phyloP scores from a whole-genome alignment of 2,797 vertebrate species.

The Paedocypris micromegethes region DNA sequence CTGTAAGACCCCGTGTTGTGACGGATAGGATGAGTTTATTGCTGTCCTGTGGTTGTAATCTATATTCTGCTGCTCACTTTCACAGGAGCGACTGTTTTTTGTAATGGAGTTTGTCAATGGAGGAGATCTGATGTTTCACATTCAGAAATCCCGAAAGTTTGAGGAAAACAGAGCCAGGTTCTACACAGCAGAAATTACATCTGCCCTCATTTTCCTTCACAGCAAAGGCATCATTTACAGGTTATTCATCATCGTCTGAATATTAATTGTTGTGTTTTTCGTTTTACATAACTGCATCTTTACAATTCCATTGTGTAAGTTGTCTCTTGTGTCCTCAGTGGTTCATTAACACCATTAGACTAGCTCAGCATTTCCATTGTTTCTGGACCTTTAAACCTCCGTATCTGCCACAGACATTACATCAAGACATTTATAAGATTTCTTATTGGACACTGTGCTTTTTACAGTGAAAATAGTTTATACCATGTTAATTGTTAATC shows the following conservation, averaged over 20 bases:
- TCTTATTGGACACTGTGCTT: too few species aligned
- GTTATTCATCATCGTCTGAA: constrained; percentile 59
- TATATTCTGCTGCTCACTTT: constrained; percentile 1
- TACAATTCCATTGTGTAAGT: too few species aligned
- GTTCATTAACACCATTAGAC: background rate
- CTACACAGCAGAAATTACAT: constrained; percentile 94
- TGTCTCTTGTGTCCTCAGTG: background rate
- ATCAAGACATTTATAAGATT: too few species aligned
- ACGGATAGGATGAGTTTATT: background rate
- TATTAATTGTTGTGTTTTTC: too few species aligned
- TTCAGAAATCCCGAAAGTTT: constrained; percentile 96
- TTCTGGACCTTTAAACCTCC: constrained; percentile 9
- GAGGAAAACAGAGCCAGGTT: constrained; percentile 88
- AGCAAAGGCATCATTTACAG: constrained; percentile 91
- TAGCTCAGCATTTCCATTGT: background rate
- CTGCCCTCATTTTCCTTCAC: constrained; percentile 94
- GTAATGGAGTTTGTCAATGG: constrained; percentile 99
- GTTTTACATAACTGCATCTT: too few species aligned
- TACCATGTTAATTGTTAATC: too few species aligned
- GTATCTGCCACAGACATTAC: too few species aligned
- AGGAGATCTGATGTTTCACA: constrained; percentile 97
- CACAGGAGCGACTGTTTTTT: constrained; percentile 87
- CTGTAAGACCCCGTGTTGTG: constrained; percentile 2
- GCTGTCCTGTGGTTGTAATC: background rate
- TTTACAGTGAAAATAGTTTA: too few species aligned